Base-by-base conservation (phyloP, 2,888 invertebrate species). In the Trileptium ribeirensis region DNA sequence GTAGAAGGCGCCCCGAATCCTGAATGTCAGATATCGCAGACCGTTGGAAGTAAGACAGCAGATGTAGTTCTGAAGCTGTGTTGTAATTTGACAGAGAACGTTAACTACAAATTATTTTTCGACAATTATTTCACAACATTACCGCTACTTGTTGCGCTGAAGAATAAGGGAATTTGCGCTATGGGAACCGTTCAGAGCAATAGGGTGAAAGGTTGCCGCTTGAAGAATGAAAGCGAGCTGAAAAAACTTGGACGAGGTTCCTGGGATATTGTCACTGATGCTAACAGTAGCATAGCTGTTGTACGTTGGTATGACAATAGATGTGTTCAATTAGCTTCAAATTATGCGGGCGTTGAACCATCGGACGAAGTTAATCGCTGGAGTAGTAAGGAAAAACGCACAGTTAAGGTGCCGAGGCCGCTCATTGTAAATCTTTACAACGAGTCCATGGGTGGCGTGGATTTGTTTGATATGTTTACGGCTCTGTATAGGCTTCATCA, bases 1-100 rank as follows among this genome's bases (percentile, higher is more conserved):
- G 82, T 85, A 67, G 85, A 86, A 80, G 82, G 84, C n/a, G 85
- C 84, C 78, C 85, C 85, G 82, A 83, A 82, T 67, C 70, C 70
- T 8, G 36, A 70, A 19, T 15, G 19, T 8, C 8, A 15, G 8
- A 70, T 36, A 15, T 29, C 70, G 15, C n/a, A n/a, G n/a, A n/a
- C n/a, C n/a, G n/a, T 19, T 36, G 31, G 70, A 15, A 33, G 15
- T 15, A 36, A 8, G n/a, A 8, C 33, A 15, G 70, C 8, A 70
- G 36, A 70, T n/a, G 33, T 31, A n/a, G 70, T 70, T 70, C 15
- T 70, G 70, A 67, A 80, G 67, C 75, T 85, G 40, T 36, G 67
- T 29, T 67, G 82, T 37, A 80, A 80, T 80, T 40, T 86, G 33
- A 83, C 84, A 36, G 82, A 79, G 81, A 78, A 85, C 39, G 80